Conservation (phyloP, 2,888 invertebrate genomes). For the Metalampra italica region DNA sequence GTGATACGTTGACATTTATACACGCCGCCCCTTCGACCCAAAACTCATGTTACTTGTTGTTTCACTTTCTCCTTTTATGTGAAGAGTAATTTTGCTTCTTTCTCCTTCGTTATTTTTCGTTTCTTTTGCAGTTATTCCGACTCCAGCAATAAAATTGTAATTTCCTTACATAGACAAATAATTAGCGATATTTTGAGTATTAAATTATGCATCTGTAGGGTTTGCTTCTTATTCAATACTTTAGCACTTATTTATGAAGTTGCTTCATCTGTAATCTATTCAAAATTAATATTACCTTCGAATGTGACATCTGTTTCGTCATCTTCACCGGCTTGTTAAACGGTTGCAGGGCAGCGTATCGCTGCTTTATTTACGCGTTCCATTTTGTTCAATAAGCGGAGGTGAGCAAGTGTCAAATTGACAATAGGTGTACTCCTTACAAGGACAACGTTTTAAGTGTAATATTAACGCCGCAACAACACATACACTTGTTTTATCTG, state of each 20-base stretch:
- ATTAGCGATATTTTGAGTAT: too few species aligned
- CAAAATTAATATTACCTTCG: slow-evolving; percentile 63
- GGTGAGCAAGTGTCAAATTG: slow-evolving; percentile 68
- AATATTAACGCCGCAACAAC: too few species aligned
- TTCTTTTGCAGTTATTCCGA: not conserved
- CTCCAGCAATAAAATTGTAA: not conserved
- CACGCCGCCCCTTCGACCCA: slow-evolving; percentile 30
- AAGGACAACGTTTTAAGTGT: too few species aligned
- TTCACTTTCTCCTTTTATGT: slow-evolving; percentile 25
- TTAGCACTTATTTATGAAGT: slow-evolving; percentile 3
- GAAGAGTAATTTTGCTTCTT: not conserved
- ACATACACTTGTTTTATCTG: too few species aligned
- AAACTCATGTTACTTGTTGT: slow-evolving; percentile 24
- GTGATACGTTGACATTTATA: slow-evolving; percentile 43
- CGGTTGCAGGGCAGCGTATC: slow-evolving; percentile 58
- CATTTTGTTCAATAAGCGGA: slow-evolving; percentile 68
- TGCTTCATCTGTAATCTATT: slow-evolving; percentile 31
- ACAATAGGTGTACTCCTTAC: slow-evolving; percentile 24
- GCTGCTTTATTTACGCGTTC: slow-evolving; percentile 72
- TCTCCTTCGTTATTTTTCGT: not conserved
- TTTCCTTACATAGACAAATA: too few species aligned
- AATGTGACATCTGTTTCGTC: slow-evolving; percentile 54
- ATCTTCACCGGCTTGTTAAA: slow-evolving; percentile 48
- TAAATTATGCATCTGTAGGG: too few species aligned
- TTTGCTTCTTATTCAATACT: not conserved